phyloP scores from a whole-genome alignment of 2,797 vertebrate species.

The Antrozous pallidus region DNA sequence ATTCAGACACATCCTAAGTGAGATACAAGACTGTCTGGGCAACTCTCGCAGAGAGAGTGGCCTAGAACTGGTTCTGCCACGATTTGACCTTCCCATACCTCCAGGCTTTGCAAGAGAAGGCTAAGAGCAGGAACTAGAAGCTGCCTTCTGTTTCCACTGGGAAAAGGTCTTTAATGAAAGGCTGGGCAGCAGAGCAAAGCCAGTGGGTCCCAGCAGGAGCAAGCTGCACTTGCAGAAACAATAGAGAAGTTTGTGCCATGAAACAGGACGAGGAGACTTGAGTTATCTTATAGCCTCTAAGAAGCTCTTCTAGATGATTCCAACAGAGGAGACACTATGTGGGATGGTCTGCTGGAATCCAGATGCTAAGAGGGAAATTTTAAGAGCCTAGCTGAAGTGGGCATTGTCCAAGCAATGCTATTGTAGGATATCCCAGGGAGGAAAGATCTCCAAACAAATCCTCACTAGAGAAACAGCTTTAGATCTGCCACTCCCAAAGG shows the following conservation, averaged over 20 bases:
- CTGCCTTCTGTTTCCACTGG: not conserved
- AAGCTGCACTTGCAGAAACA: not conserved
- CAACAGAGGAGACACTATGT: not conserved
- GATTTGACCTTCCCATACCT: not conserved
- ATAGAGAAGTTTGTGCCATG: not conserved
- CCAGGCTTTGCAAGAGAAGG: not conserved
- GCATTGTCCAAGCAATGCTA: not conserved
- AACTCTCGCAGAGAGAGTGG: not conserved
- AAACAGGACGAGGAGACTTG: not conserved
- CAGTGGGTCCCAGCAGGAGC: not conserved
- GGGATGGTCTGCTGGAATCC: not conserved
- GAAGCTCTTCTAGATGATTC: not conserved
- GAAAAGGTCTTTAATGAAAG: not conserved
- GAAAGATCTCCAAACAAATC: not conserved
- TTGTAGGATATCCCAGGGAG: not conserved
- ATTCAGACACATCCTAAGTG: conserved; percentile 30
- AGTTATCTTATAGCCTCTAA: not conserved
- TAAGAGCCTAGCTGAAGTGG: not conserved
- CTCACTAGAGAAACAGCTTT: not conserved
- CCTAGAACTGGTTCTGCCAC: not conserved
- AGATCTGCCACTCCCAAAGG: not conserved
- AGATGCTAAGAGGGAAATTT: not conserved
- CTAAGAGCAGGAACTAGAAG: not conserved
- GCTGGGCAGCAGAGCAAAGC: not conserved
- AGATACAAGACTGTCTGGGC: not conserved